Percentiles rank a stretch among this genome's conserved stretches.
phyloP scores from a whole-genome alignment of 2,113 vertebrate genomes.

The Haplotaxodon microlepis region DNA sequence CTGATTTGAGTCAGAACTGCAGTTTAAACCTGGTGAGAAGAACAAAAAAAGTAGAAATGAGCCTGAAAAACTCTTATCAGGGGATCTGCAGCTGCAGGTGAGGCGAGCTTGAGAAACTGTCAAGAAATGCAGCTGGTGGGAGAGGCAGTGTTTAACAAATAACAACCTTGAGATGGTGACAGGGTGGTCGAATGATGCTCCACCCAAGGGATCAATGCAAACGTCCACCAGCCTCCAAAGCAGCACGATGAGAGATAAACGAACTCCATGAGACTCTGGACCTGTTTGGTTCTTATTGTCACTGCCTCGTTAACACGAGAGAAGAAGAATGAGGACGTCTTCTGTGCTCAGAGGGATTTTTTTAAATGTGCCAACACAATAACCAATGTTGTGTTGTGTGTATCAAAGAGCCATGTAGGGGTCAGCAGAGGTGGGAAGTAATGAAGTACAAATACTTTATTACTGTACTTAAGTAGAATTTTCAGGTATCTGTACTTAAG shows the following conservation, averaged over 20 bases:
- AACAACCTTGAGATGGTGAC: rapidly evolving
- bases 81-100: background rate
- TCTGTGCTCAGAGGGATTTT: no score
- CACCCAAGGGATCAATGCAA: rapidly evolving
- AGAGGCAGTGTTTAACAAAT: background rate
- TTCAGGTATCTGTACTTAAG: background rate
- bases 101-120: background rate
- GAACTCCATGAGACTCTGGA: rapidly evolving
- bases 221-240: background rate
- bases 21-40: background rate
- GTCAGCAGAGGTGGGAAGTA: background rate
- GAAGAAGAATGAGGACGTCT: no score
- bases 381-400: no score
- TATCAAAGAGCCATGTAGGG: background rate
- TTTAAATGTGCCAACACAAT: no score
- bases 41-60: background rate
- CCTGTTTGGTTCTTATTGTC: background rate
- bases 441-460: background rate
- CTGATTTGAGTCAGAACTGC: background rate
- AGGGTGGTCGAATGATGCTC: rapidly evolving
- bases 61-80: background rate
- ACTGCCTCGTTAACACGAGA: background rate
- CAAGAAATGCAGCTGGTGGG: background rate
- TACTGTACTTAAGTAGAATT: background rate
- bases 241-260: background rate